phyloP scores from a whole-genome alignment of 1,140 invertebrate genomes.

The Drosophila saltans region DNA sequence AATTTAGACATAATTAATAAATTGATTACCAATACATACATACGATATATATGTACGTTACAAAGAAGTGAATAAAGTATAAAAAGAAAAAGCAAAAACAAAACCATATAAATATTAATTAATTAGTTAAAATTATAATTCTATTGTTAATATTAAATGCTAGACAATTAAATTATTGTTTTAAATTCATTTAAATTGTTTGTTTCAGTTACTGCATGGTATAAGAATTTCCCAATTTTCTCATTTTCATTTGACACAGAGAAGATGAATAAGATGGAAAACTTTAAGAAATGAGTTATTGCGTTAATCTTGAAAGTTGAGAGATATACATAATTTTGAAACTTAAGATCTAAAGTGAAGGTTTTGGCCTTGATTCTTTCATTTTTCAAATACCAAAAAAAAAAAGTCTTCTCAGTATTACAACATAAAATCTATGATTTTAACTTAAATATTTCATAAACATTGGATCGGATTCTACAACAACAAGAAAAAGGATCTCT shows the following conservation, averaged over 20 bases:
- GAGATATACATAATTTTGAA: too few relatives aligned
- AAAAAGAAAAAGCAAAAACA: slow-evolving; percentile 21
- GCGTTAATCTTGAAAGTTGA: too few relatives aligned
- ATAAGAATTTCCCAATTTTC: not conserved
- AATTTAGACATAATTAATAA: slow-evolving; percentile 66
- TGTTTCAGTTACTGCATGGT: slow-evolving; percentile 30
- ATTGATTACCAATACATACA: slow-evolving; percentile 30
- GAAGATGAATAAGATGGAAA: too few relatives aligned
- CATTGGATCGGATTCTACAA: not conserved
- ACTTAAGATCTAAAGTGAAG: too few relatives aligned
- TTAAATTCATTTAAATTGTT: slow-evolving; percentile 57
- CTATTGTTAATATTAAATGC: slow-evolving; percentile 61
- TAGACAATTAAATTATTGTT: slow-evolving; percentile 73
- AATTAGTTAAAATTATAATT: slow-evolving; percentile 30
- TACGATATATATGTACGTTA: slow-evolving; percentile 36
- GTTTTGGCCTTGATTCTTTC: too few relatives aligned
- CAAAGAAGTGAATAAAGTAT: slow-evolving; percentile 50
- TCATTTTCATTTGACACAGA: not conserved
- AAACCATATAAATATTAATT: slow-evolving; percentile 48
- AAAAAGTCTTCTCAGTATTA: too few relatives aligned
- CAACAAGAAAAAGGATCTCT: not conserved
- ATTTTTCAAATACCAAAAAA: not conserved
- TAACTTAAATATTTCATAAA: not conserved
- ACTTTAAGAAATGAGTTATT: too few relatives aligned
- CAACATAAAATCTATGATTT: not conserved